These are phyloP conservation scores for Monoplex corrugatus DNA, from an alignment of 2,888 invertebrate genomes.

Conservation along the genomic window DNA sequence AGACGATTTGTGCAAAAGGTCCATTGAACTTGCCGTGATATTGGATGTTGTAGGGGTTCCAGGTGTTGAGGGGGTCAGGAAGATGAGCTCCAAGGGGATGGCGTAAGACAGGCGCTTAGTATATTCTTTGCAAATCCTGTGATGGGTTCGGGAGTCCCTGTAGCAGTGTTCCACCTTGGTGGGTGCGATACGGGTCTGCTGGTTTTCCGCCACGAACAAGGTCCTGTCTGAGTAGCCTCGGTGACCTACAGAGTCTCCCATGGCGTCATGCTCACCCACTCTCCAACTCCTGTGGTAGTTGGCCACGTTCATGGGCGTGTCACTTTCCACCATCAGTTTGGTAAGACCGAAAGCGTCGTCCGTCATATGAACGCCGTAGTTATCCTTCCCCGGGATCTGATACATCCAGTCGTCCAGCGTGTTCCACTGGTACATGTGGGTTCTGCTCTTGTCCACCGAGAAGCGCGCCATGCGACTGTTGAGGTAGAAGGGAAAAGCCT, in stretches of 20 bases:
- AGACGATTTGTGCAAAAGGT: neutral
- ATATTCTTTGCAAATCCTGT: too few species aligned
- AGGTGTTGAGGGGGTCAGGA: slow-evolving; percentile 70
- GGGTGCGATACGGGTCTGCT: slow-evolving; percentile 62
- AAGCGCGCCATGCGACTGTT: too few species aligned
- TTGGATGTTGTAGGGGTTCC: slow-evolving; percentile 73
- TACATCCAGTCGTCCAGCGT: slow-evolving; percentile 64
- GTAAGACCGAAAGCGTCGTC: slow-evolving; percentile 51
- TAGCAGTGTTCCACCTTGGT: slow-evolving; percentile 59
- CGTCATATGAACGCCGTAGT: slow-evolving; percentile 60
- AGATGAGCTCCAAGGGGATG: slow-evolving; percentile 74
- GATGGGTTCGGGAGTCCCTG: slow-evolving; percentile 28
- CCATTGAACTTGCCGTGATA: neutral
- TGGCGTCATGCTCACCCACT: slow-evolving; percentile 57
- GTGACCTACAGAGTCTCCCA: slow-evolving; percentile 53
- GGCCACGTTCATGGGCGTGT: slow-evolving; percentile 49
- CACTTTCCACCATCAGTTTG: neutral
- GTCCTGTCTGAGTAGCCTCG: slow-evolving; percentile 61
- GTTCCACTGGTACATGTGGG: neutral
- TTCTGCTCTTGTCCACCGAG: neutral
- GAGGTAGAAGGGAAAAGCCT: too few species aligned
- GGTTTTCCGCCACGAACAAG: slow-evolving; percentile 68
- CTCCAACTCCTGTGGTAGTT: slow-evolving; percentile 65
- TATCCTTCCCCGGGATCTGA: slow-evolving; percentile 70
- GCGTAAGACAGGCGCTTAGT: slow-evolving; percentile 68